A percentile compares a stretch with the other conserved stretches of the same genome.
These are phyloP conservation scores for Chydorus sphaericus DNA, from an alignment of 2,888 invertebrate genomes.

Conservation along the genomic window DNA sequence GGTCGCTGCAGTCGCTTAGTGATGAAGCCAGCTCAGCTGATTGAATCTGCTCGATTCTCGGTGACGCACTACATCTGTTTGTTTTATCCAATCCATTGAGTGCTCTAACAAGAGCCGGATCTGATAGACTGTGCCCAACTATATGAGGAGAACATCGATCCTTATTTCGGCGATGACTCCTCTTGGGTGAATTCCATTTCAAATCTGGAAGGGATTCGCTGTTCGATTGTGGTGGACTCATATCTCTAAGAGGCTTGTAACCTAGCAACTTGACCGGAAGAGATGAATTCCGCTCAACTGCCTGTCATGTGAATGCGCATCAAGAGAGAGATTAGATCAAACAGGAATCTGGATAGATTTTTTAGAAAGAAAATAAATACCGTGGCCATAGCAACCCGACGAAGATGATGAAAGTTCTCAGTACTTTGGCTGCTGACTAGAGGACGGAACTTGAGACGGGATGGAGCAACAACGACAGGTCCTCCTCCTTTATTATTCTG, in stretches of 20 bases:
- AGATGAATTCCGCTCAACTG: neutral
- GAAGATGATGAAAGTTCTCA: conserved; percentile 8
- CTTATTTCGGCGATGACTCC: neutral
- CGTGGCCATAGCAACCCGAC: conserved; percentile 2
- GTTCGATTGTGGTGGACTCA: neutral
- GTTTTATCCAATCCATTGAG: neutral
- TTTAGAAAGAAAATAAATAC: neutral
- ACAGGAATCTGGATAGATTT: neutral
- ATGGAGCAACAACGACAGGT: too few species aligned
- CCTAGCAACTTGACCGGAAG: conserved; percentile 10
- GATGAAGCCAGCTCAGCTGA: neutral
- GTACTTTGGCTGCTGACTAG: conserved; percentile 8
- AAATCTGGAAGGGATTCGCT: conserved; percentile 13
- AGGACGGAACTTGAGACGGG: conserved; percentile 4
- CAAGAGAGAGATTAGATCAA: neutral
- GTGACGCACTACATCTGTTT: neutral
- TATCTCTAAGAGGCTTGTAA: conserved; percentile 3
- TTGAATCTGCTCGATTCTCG: neutral
- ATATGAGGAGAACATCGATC: neutral
- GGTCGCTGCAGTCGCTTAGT: conserved; percentile 43
- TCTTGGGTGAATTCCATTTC: neutral
- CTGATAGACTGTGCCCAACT: conserved; percentile 12
- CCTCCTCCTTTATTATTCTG: too few species aligned
- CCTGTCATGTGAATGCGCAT: neutral
- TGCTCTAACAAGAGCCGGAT: conserved; percentile 8